These are phyloP conservation scores for Loris lydekkerianus DNA, from an alignment of 2,797 vertebrate genomes.

Conservation along the genomic window DNA sequence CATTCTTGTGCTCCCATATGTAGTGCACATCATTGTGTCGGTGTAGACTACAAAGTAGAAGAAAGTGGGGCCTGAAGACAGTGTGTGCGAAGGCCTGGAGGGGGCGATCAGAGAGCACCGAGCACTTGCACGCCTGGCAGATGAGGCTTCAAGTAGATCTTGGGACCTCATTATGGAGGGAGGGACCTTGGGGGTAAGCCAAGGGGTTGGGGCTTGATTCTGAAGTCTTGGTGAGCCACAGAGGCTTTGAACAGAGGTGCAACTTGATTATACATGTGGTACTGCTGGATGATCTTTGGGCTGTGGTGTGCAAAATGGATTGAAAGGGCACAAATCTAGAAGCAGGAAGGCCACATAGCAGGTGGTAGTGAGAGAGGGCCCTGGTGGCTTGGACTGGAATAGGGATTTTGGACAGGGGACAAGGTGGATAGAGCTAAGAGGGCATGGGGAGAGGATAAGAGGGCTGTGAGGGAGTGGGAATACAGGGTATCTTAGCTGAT, in stretches of 20 bases:
- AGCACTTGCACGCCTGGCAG: background rate
- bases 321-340: background rate
- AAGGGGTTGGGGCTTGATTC: background rate
- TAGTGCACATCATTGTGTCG: no score
- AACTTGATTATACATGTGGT: background rate
- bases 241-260: background rate
- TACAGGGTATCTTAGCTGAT: background rate
- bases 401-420: background rate
- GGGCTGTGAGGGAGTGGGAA: background rate
- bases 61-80: background rate
- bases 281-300: background rate
- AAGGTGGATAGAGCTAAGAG: background rate
- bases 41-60: background rate
- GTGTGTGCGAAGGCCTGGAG: background rate
- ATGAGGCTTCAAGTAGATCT: background rate
- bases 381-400: background rate
- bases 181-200: background rate
- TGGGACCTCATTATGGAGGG: background rate
- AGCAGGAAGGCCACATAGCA: background rate
- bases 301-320: background rate
- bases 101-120: background rate
- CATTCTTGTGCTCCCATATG: no score
- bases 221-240: background rate
- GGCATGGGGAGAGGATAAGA: background rate
- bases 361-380: background rate